Base-by-base conservation (phyloP, 2,888 invertebrate genomes). In the Apomyelois bistriatella region DNA sequence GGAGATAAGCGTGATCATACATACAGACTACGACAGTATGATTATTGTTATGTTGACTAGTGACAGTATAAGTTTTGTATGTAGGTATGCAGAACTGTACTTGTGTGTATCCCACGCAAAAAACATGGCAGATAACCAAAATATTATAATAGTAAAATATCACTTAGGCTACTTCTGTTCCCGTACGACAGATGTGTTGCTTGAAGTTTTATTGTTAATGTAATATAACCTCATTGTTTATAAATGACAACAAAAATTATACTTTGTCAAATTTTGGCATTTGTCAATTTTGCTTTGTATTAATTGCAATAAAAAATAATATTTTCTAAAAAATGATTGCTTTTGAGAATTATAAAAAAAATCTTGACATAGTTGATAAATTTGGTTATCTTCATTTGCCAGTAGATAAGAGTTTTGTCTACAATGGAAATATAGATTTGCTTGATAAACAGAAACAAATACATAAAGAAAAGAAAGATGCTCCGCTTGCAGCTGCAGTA, bases 401-500 rank as follows among this genome's bases (percentile, higher is more conserved):
- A 56, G 58, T 78, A 42, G 64, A 62, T 36, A 80, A 75, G 53
- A 59, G 58, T 62, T 56, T 69, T 10, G 58, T 72, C 17, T 82
- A 74, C 59, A 69, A 59, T 53, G 79, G 79, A 52, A 53, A 71
- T 9, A 58, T 68, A 7, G 51, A 71, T 49, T 47, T 69, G 47
- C 53, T 76, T 40, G 65, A 62, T 35, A 62, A 65, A 55, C 53
- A 53, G 40, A 54, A 43, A 48, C 22, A 15, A 52, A 50, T 53
- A 35, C 51, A 63, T 52, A 43, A 57, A 49, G 48, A 47, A 37
- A 60, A 63, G 35, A 47, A 48, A 16, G 57, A 54, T 43, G 72
- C 62, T 30, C 70, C 79, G 10, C 60, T 89, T 48, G 85, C 80
- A 47, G 75, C 84, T 53, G 77, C 85, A 50, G 58, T 84, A 41